phyloP scores from a whole-genome alignment of 2,888 invertebrate species.

The Hemistola chrysoprasaria region DNA sequence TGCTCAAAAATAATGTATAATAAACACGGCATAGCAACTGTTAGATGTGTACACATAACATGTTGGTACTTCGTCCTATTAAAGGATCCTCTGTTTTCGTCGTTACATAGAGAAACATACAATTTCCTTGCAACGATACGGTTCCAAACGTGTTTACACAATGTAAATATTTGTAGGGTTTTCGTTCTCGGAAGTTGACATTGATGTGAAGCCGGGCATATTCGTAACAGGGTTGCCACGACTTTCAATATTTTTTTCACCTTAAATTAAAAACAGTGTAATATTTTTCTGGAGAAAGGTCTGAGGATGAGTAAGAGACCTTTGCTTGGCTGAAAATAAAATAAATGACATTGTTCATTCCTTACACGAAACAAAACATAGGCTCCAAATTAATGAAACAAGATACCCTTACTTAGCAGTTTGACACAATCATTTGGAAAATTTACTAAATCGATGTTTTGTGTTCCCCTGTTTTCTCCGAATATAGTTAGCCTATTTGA shows the following conservation, averaged over 20 bases:
- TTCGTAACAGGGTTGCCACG: conserved; percentile 17
- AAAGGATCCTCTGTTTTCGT: conserved; percentile 4
- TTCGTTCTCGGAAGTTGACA: conserved; percentile 40
- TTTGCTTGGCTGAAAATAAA: no score
- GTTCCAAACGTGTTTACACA: conserved; percentile 12
- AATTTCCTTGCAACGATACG: conserved; percentile 15
- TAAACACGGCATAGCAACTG: conserved; percentile 14
- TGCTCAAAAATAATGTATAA: conserved; percentile 14
- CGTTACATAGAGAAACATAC: conserved; percentile 3
- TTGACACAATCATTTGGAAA: no score
- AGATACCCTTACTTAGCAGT: no score
- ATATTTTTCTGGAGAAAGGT: no score
- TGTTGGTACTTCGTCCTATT: conserved; percentile 7
- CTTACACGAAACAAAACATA: no score
- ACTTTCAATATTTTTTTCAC: not conserved
- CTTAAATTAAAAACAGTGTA: no score
- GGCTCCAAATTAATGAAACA: no score
- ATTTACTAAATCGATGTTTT: no score
- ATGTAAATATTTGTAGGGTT: conserved; percentile 38
- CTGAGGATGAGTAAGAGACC: no score
- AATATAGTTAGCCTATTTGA: no score
- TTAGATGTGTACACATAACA: conserved; percentile 9
- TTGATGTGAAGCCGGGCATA: conserved; percentile 33
- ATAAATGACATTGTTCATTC: no score
- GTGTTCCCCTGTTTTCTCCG: no score